Evolutionary conservation across 37 sponge, comb jelly and placozoan species (phyloP), one percentile per base, ranked within the genome.

Genomic region (Haliclona indistincta): DNA sequence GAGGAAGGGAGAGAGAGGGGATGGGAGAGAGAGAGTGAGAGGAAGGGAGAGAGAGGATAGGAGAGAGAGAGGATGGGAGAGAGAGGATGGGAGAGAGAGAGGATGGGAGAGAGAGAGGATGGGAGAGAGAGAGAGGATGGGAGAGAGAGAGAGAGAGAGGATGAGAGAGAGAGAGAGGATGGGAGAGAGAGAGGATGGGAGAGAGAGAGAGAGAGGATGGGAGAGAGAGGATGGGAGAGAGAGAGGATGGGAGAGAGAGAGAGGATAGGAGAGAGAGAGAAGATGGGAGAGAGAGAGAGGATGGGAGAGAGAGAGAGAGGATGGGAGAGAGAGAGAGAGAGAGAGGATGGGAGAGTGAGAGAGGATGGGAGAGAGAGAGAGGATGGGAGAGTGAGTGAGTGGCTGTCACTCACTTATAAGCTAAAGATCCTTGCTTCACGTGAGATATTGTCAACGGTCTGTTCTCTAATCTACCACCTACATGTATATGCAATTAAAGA

Each of bases 371-470:
- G 44, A 7, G n/a, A n/a, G n/a, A n/a, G n/a, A n/a, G n/a, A n/a
- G n/a, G n/a, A n/a, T n/a, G n/a, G n/a, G n/a, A n/a, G n/a, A n/a
- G n/a, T n/a, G n/a, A 20, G 5, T 4, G 34, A 3, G 22, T 43
- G 45, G 43, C 13, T 66, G 0, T 11, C 66, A 54, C 81, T 71
- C 52, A 93, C 94, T 65, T 80, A 65, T 85, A 93, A 15, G 78
- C 82, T 8, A 55, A 22, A 1, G 94, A 76, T 15, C 83, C 76
- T 37, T 71, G 83, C 2, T 65, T 65, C 8, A 93, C 82, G 38
- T 93, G 82, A 44, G 94, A 81, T n/a, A 93, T 78, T 23, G 94
- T 88, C 72, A 93, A 76, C 19, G 89, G 89, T 70, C 92, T 68
- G 43, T 66, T 45, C 43, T 90, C 91, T 29, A 55, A 70, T 35